A percentile compares a stretch with the other conserved stretches of the same genome.
These are phyloP conservation scores for Pristiophorus japonicus DNA, from an alignment of 2,113 vertebrate genomes.

Conservation along the genomic window DNA sequence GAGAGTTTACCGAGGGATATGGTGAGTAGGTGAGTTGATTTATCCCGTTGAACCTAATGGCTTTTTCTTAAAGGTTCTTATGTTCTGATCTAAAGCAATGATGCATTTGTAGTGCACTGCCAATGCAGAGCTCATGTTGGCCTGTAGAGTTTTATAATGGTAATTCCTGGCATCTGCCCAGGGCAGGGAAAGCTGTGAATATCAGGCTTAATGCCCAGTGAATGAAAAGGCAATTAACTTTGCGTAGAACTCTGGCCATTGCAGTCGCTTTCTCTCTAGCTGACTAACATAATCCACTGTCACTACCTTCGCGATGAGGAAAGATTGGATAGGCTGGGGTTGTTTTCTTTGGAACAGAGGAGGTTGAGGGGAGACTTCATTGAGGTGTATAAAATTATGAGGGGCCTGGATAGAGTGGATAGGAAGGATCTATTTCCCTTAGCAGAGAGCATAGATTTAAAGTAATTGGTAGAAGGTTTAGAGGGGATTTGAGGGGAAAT, in stretches of 20 bases:
- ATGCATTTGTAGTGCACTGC: background rate
- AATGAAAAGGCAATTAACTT: background rate
- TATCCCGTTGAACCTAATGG: background rate
- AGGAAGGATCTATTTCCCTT: too few species aligned
- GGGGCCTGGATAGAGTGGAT: too few species aligned
- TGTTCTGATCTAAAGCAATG: background rate
- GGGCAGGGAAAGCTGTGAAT: background rate
- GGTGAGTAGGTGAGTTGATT: background rate
- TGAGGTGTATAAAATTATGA: too few species aligned
- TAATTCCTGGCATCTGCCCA: background rate
- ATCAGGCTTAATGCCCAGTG: background rate
- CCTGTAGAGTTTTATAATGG: background rate
- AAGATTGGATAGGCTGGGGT: too few species aligned
- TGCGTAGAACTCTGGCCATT: background rate
- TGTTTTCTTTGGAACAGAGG: too few species aligned
- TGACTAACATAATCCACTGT: background rate
- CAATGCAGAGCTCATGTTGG: background rate
- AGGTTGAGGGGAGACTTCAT: too few species aligned
- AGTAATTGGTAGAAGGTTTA: too few species aligned
- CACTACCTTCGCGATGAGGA: too few species aligned
- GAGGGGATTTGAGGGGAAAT: too few species aligned
- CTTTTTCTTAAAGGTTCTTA: background rate
- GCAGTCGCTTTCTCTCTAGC: background rate
- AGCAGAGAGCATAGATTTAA: too few species aligned
- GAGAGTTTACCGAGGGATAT: background rate